Evolutionary conservation across 2,113 vertebrate species (phyloP), one percentile per base, ranked within the genome.

Genomic region (Brachyhypopomus gauderio): DNA sequence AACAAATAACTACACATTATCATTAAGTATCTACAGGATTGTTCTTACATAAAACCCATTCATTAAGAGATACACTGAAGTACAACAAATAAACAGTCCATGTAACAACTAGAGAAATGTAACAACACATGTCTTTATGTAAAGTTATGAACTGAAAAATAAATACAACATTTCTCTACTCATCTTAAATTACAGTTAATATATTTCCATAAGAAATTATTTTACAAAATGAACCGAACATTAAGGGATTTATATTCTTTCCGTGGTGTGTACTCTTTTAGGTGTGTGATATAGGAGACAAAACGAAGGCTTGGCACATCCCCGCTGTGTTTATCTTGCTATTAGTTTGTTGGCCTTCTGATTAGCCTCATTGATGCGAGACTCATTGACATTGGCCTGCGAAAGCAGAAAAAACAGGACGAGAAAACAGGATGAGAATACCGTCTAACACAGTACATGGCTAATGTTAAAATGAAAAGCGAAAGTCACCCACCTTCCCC

Each of bases 321-420:
- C 63, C 23, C 16, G 36, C 14, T 34, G 19, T 66, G n/a, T 82
- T 84, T 82, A 84, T 75, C 80, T 86, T 67, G 83, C 7, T 71
- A 93, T 93, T 72, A 94, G 91, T 82, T 91, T 94, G 86, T 90
- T 93, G 16, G 95, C 92, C 71, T 89, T 92, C 87, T 93, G 92
- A 84, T 95, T 95, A 86, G 95, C 95, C 9, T 91, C 90, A 3
- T 83, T 88, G 81, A 95, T 95, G 36, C 95, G 93, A 20, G 90
- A 90, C 81, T 94, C 88, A 20, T 95, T 95, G 58, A 90, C 87
- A 4, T 76, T 62, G 0, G 90, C 92, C 95, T 95, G 88, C 27
- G 75, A 84, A 81, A 25, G 80, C 19, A 78, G n/a, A n/a, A n/a
- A n/a, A n/a, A n/a, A n/a, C n/a, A n/a, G n/a, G n/a, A 30, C 19